Conservation (phyloP, 53 echinoderm and acorn worm genomes). For the Luidia sarsii region DNA sequence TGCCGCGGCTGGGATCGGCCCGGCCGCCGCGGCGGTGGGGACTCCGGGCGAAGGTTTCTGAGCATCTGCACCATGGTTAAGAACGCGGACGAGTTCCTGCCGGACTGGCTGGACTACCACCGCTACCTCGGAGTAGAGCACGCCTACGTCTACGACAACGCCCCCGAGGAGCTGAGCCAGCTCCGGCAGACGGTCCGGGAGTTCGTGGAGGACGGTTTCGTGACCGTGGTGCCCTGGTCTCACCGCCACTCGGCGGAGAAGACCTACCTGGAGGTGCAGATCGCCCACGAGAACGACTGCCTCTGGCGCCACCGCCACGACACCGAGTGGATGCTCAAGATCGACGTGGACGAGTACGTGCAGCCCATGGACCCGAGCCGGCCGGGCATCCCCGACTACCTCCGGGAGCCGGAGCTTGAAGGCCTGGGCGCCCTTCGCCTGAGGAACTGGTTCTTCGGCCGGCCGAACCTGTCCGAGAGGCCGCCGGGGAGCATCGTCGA, state of each 20-base stretch:
- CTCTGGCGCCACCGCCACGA: constrained; percentile 76
- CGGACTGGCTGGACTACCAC: constrained; percentile 78
- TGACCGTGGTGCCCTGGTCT: constrained; percentile 78
- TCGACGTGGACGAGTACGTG: constrained; percentile 86
- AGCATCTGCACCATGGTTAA: constrained; percentile 85
- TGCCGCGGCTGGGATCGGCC: constrained; percentile 50
- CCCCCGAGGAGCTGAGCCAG: constrained; percentile 42
- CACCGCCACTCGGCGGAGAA: constrained; percentile 62
- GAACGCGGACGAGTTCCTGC: constrained; percentile 64
- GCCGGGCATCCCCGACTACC: constrained; percentile 64
- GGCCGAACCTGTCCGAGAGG: constrained; percentile 45
- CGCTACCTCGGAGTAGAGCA: constrained; percentile 72
- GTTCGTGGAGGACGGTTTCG: constrained; percentile 64
- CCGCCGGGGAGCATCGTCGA: constrained; percentile 58
- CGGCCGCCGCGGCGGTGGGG: background rate
- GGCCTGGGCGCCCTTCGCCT: constrained; percentile 59
- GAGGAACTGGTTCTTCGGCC: constrained; percentile 92
- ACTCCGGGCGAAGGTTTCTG: constrained; percentile 54
- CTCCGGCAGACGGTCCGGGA: constrained; percentile 51
- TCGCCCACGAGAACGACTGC: constrained; percentile 91
- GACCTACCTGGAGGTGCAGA: constrained; percentile 83
- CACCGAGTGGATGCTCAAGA: constrained; percentile 81
- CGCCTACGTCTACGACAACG: constrained; percentile 84
- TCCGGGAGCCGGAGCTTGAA: constrained; percentile 50
- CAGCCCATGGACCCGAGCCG: constrained; percentile 77